Percentiles rank a stretch among this genome's conserved stretches.
Conservation (phyloP, 2,797 vertebrate genomes). For the Tachyglossus aculeatus region DNA sequence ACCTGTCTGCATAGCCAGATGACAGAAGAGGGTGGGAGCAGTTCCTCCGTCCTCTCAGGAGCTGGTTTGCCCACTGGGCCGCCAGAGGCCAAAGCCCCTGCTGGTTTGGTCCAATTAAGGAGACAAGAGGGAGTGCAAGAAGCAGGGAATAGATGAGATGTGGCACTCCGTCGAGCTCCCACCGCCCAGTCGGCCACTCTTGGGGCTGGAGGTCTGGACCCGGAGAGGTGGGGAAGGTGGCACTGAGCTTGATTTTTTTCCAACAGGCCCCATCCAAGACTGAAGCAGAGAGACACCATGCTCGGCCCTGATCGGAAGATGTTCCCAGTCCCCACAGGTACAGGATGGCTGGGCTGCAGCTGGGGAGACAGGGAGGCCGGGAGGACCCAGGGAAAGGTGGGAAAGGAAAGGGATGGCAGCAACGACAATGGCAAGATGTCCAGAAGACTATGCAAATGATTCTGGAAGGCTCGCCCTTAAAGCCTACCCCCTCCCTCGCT, state of each 20-base stretch:
- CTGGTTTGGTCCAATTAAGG: too few species aligned
- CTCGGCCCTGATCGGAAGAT: background rate
- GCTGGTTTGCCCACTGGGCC: too few species aligned
- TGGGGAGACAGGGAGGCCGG: rapidly evolving
- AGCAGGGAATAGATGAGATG: too few species aligned
- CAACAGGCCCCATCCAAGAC: conserved; percentile 4
- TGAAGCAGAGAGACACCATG: conserved; percentile 35
- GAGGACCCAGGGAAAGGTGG: background rate
- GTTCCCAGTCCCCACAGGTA: conserved; percentile 53
- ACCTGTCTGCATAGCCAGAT: too few species aligned
- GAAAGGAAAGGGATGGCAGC: background rate
- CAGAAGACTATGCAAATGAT: background rate
- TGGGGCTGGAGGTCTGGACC: too few species aligned
- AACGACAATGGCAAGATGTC: too few species aligned
- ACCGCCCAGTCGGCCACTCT: too few species aligned
- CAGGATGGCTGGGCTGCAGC: conserved; percentile 31
- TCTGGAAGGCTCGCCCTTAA: background rate
- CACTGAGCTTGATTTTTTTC: conserved; percentile 3
- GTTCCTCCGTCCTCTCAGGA: too few species aligned
- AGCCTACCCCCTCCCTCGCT: background rate
- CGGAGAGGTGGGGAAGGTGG: background rate
- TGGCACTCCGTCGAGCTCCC: too few species aligned
- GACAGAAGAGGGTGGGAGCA: too few species aligned
- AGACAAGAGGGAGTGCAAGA: too few species aligned
- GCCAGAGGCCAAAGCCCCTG: too few species aligned